Evolutionary conservation across 2,888 invertebrate genomes (phyloP).

Genomic region (Lasioglossum figueresi): DNA sequence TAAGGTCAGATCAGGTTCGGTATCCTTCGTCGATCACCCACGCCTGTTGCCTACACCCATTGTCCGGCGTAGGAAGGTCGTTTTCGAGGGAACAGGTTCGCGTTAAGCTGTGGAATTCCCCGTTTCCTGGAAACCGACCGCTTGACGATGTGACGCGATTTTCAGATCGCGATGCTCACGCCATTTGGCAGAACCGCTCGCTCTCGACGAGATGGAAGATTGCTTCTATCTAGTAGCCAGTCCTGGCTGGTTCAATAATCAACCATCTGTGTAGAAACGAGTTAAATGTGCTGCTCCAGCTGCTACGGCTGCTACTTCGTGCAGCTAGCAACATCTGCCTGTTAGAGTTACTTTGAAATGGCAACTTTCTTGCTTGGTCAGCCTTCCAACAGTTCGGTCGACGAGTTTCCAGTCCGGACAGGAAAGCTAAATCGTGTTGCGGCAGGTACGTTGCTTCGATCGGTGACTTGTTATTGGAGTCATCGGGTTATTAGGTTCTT

Average conservation of each 20-base stretch:
- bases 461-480: not conserved
- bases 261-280: constrained; percentile 55
- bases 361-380: not conserved
- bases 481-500: too few relatives aligned
- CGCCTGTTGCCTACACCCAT: constrained; percentile 71
- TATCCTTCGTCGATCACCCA: constrained; percentile 77
- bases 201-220: constrained; percentile 52
- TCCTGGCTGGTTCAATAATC: constrained; percentile 44
- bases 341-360: not conserved
- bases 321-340: not conserved
- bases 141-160: constrained; percentile 64
- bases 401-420: not conserved
- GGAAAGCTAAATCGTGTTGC: not conserved
- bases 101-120: constrained; percentile 64
- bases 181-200: constrained; percentile 55
- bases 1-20: constrained; percentile 73
- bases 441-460: not conserved
- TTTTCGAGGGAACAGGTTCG: constrained; percentile 71
- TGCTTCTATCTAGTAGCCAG: constrained; percentile 31
- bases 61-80: constrained; percentile 70
- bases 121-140: constrained; percentile 67
- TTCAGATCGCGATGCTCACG: constrained; percentile 70
- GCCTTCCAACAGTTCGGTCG: not conserved
- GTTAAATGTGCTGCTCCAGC: constrained; percentile 44
- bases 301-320: not conserved